Evolutionary conservation across 2,888 invertebrate genomes (phyloP), one percentile per base, ranked within the genome.

Genomic region (Hyppa rectilinea): DNA sequence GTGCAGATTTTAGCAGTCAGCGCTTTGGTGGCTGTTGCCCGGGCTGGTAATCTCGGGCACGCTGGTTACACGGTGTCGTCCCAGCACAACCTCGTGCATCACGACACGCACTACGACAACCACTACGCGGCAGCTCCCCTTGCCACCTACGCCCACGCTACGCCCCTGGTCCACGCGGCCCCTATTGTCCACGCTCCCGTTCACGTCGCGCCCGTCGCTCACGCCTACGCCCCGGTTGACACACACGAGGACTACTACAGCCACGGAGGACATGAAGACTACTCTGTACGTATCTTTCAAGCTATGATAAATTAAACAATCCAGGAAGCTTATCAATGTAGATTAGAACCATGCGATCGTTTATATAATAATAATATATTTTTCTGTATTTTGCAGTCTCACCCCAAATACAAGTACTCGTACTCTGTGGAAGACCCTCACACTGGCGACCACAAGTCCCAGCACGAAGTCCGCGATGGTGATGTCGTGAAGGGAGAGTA

Each of bases 401-500:
- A 96, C 87, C 97, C 97, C 59, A 96, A 97, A 89, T 97, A 97
- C 92, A 94, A 96, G 61, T 96, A 96, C 92, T 96, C 96, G 0
- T 97, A 97, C 91, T 96, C 97, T 73, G 96, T 96, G 74, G 96
- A 96, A 78, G 97, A 97, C 84, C 96, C 96, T 2, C 96, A 96
- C 86, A 96, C 97, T 71, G 97, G 97, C 20, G 97, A 97, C 92
- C 96, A 96, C 91, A 97, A 97, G 90, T 95, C 96, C 85, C 97
- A 97, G 89, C 94, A 96, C 67, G 97, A 97, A 88, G 92, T 92
- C 84, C 95, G 96, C 55, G 96, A 96, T 87, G 97, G 97, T 34
- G 96, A 97, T 82, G 96, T 96, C 56, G 97, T 97, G 64, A 96
- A 96, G 89, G 97, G 97, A 72, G 96, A 97, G 84, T 97, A 97